Evolutionary conservation across 2,888 invertebrate genomes (phyloP).

Genomic region (Nephrocerus scutellatus): DNA sequence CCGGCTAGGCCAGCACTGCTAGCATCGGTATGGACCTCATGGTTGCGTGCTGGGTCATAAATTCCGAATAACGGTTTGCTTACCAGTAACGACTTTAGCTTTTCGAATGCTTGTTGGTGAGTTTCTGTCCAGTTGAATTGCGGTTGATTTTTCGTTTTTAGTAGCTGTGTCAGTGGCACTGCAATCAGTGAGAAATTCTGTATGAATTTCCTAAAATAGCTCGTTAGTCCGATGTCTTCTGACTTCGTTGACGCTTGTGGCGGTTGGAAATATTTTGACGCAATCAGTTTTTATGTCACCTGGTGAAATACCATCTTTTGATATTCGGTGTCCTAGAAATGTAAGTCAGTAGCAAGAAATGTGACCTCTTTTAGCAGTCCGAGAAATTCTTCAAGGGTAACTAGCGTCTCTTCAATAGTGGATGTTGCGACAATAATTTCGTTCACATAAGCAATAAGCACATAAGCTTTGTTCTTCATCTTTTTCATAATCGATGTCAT

Average conservation of each 20-base stretch:
- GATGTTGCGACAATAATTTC: conserved; percentile 21
- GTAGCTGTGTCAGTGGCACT: conserved; percentile 23
- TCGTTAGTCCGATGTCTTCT: conserved; percentile 16
- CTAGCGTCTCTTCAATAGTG: conserved; percentile 13
- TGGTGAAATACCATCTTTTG: too few species aligned
- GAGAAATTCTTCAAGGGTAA: conserved; percentile 13
- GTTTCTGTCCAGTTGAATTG: conserved; percentile 2
- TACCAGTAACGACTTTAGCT: conserved; percentile 2
- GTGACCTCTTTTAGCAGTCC: conserved; percentile 3
- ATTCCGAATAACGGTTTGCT: conserved; percentile 2
- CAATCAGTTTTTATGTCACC: too few species aligned
- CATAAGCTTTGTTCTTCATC: too few species aligned
- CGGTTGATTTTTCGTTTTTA: conserved; percentile 1
- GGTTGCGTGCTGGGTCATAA: conserved; percentile 7
- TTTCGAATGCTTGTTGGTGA: conserved; percentile 7
- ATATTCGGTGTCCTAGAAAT: too few species aligned
- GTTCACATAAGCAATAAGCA: conserved; percentile 19
- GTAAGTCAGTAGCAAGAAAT: conserved; percentile 14
- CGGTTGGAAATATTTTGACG: conserved; percentile 1
- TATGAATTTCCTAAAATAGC: too few species aligned
- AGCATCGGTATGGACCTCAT: conserved; percentile 14
- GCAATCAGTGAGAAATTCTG: too few species aligned
- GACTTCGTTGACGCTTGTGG: conserved; percentile 1
- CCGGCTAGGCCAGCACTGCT: conserved; percentile 9
- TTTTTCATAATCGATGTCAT: too few species aligned